Evolutionary conservation across 1,140 invertebrate genomes (phyloP).

Genomic region (Drosophila parabipectinata): DNA sequence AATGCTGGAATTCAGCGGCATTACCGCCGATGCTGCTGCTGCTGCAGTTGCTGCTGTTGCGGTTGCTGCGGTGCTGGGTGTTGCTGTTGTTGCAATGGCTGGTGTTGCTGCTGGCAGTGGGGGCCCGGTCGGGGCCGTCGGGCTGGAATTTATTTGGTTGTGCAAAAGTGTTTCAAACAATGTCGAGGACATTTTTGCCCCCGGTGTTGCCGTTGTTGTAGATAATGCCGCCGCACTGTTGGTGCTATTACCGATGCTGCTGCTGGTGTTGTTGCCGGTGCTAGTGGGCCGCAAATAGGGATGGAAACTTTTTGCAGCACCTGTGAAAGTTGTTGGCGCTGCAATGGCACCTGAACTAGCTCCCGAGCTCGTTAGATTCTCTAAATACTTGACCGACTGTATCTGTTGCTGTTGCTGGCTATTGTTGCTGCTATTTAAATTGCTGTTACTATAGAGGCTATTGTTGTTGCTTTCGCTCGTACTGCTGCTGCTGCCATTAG

Average conservation of each 20-base stretch:
- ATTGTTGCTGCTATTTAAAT: slow-evolving; percentile 80
- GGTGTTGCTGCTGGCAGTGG: slow-evolving; percentile 34
- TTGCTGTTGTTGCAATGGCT: slow-evolving; percentile 31
- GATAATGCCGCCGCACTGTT: slow-evolving; percentile 35
- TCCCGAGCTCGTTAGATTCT: slow-evolving; percentile 58
- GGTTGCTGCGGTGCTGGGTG: slow-evolving; percentile 35
- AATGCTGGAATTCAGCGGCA: slow-evolving; percentile 75
- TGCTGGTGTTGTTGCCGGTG: slow-evolving; percentile 47
- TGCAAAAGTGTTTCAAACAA: slow-evolving; percentile 82
- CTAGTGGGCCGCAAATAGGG: slow-evolving; percentile 71
- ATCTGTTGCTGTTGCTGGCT: slow-evolving; percentile 58
- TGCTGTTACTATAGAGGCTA: slow-evolving; percentile 64
- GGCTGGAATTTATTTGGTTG: slow-evolving; percentile 83
- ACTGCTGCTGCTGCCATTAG: slow-evolving; percentile 70
- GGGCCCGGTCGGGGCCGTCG: slow-evolving; percentile 37
- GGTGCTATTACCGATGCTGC: slow-evolving; percentile 38
- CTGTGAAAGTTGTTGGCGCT: slow-evolving; percentile 71
- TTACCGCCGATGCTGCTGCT: slow-evolving; percentile 38
- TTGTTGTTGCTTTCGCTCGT: slow-evolving; percentile 59
- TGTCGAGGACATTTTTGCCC: slow-evolving; percentile 70
- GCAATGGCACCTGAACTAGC: slow-evolving; percentile 65
- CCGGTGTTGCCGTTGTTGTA: slow-evolving; percentile 20
- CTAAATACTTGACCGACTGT: slow-evolving; percentile 66
- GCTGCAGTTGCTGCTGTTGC: slow-evolving; percentile 28
- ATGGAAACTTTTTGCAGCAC: slow-evolving; percentile 78